Base-by-base conservation (phyloP, 2,888 invertebrate genomes). In the Cataglyphis altisquamis region DNA sequence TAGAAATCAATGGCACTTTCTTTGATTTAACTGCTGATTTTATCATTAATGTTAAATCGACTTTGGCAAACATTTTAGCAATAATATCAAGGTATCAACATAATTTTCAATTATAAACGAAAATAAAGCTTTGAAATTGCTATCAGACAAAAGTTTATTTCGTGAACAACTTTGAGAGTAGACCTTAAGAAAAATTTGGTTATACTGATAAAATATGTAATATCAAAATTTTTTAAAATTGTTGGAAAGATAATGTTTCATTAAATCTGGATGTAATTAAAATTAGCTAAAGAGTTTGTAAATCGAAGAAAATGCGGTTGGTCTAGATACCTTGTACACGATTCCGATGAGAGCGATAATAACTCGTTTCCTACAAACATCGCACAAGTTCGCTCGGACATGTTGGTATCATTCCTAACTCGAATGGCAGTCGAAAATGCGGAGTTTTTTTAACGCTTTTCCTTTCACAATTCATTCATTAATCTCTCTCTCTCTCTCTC, bases 361-460 rank as follows among this genome's bases (percentile, higher is more conserved):
- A 41, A 77, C 68, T 82, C 78, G 39, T 80, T 52, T 75, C 81
- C 86, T 88, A 85, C 81, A 90, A 93, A 93, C 91, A 92, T 94
- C 92, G 91, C 91, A 91, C 92, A 90, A 92, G 86, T 91, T 87
- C 90, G 90, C 87, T 92, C 90, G 89, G 88, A 88, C 88, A 81
- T 86, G 84, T 62, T 77, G 67, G 64, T 88, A 86, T 88, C 82
- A 85, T 87, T 83, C 70, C 86, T 88, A 87, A 68, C 77, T 86
- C 88, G 89, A 91, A 90, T 92, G 92, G 91, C 93, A 92, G 92
- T 93, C 88, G 86, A 90, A 88, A 90, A 91, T 91, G 89, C 87
- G 86, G 83, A 85, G 67, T 78, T 18, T 84, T 80, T 73, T 81
- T 85, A 63, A 70, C 62, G 73, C 36, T 75, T 78, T 84, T 72